Percentiles rank a stretch among this genome's conserved stretches.
phyloP scores from a whole-genome alignment of 2,113 vertebrate species.

The Oncorhynchus masou region DNA sequence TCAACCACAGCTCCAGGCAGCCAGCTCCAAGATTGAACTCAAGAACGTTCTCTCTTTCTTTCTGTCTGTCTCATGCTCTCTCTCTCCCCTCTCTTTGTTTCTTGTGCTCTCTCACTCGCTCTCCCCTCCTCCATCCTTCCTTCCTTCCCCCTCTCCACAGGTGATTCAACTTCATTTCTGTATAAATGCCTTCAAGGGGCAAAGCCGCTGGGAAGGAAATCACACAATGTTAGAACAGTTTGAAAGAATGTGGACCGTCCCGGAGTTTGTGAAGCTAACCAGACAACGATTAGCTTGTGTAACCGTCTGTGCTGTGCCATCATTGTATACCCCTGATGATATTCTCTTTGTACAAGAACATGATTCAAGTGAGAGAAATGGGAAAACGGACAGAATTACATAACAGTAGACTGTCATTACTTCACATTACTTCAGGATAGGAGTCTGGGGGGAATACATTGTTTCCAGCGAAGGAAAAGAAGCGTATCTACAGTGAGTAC shows the following conservation, averaged over 20 bases:
- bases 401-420: too few relatives aligned
- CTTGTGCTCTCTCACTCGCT: not conserved
- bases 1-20: constrained; percentile 20
- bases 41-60: not conserved
- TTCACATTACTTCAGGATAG: too few relatives aligned
- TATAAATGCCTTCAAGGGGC: not conserved
- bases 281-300: constrained; percentile 56
- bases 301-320: constrained; percentile 30
- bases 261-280: constrained; percentile 8
- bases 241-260: not conserved
- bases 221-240: constrained; percentile 25
- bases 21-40: not conserved
- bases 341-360: constrained; percentile 33
- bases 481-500: too few relatives aligned
- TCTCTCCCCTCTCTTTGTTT: not conserved
- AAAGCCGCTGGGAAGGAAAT: constrained; percentile 34
- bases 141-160: not conserved
- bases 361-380: constrained; percentile 20
- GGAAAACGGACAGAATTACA: not conserved
- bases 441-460: not conserved
- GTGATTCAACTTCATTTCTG: not conserved
- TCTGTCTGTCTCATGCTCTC: not conserved
- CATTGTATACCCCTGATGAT: constrained; percentile 10
- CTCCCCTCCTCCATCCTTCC: not conserved
- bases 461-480: constrained; percentile 26